Percentiles rank a stretch among this genome's conserved stretches.
Conservation (phyloP, 1,140 invertebrate genomes). For the Agrilus planipennis region DNA sequence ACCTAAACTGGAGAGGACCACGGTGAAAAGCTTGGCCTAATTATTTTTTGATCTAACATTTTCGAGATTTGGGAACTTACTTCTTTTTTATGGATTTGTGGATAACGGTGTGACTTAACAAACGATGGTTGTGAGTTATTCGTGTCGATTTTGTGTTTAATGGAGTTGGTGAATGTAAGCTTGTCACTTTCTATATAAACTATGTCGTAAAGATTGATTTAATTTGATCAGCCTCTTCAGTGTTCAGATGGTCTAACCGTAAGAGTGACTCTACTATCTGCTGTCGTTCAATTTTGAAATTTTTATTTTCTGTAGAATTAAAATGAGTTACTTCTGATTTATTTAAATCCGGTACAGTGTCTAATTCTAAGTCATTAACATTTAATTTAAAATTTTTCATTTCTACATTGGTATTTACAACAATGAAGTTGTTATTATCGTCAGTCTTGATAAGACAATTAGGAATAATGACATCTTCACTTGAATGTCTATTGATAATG, state of each 20-base stretch:
- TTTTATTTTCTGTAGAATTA: too few relatives aligned
- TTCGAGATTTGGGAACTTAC: slow-evolving; percentile 9
- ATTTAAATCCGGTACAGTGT: too few relatives aligned
- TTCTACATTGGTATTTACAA: not conserved
- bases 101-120: slow-evolving; percentile 23
- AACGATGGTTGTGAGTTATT: slow-evolving; percentile 16
- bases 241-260: slow-evolving; percentile 1
- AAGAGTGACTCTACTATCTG: not conserved
- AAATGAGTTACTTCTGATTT: too few relatives aligned
- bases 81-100: slow-evolving; percentile 17
- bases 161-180: slow-evolving; percentile 15
- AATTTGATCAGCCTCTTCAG: slow-evolving; percentile 6
- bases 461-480: slow-evolving; percentile 11
- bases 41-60: slow-evolving; percentile 18
- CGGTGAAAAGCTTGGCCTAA: slow-evolving; percentile 12
- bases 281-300: too few relatives aligned
- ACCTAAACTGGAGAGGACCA: slow-evolving; percentile 6
- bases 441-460: not conserved
- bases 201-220: slow-evolving; percentile 5
- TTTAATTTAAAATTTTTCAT: too few relatives aligned
- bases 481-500: slow-evolving; percentile 9
- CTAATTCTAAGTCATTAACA: too few relatives aligned
- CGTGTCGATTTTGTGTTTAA: slow-evolving; percentile 18
- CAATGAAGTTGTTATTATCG: slow-evolving; percentile 1
- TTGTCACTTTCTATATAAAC: slow-evolving; percentile 13